A percentile compares a stretch with the other conserved stretches of the same genome.
Conservation (phyloP, 2,888 invertebrate species). For the Busseola fusca region DNA sequence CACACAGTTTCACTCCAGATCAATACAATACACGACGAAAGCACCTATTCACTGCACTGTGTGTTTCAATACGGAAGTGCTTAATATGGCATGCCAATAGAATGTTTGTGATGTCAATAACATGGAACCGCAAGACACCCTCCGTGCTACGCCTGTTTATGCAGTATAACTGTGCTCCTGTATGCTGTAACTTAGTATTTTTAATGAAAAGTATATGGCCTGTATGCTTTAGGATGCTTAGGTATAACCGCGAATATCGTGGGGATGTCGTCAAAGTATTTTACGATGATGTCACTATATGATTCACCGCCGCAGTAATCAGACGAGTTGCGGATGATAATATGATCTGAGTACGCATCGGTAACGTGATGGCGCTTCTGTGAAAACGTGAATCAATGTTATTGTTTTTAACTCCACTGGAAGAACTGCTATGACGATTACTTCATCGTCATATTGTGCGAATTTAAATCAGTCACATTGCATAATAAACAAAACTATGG, state of each 20-base stretch:
- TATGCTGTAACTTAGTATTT: background rate
- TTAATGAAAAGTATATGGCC: background rate
- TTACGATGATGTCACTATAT: constrained; percentile 39
- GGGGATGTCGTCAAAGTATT: constrained; percentile 40
- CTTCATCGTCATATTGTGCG: background rate
- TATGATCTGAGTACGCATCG: constrained; percentile 32
- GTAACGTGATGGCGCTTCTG: constrained; percentile 31
- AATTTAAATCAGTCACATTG: constrained; percentile 5
- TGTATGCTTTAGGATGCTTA: constrained; percentile 2
- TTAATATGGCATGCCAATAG: constrained; percentile 1
- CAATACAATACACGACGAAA: constrained; percentile 39
- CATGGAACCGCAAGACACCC: background rate
- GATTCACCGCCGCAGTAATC: constrained; percentile 46
- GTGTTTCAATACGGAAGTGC: background rate
- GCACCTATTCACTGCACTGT: background rate
- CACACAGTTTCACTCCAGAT: constrained; percentile 33
- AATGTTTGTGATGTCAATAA: constrained; percentile 4
- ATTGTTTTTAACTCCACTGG: constrained; percentile 25
- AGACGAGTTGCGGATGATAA: constrained; percentile 34
- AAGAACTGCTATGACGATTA: constrained; percentile 11
- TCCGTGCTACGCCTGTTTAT: background rate
- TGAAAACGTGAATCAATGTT: constrained; percentile 48
- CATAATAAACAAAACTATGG: background rate
- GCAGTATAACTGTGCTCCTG: background rate
- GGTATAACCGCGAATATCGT: background rate